A percentile compares a stretch with the other conserved stretches of the same genome.
Conservation (phyloP, 1,140 invertebrate genomes). For the Drosophila kohkoa region DNA sequence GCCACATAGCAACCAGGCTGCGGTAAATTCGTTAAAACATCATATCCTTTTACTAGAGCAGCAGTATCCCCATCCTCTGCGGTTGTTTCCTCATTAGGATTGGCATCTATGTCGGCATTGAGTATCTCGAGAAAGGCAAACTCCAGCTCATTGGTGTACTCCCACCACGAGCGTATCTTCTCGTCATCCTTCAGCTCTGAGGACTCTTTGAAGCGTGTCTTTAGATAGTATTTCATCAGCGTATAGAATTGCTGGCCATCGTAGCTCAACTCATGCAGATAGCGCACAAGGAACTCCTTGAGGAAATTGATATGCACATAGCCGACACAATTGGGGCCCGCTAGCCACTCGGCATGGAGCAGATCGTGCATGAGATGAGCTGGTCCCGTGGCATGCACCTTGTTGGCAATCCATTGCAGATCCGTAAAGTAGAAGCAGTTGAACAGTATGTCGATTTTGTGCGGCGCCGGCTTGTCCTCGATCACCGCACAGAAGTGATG, state of each 20-base stretch:
- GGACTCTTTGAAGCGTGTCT: constrained; percentile 79
- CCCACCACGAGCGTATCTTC: constrained; percentile 72
- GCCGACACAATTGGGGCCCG: constrained; percentile 28
- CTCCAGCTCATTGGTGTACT: constrained; percentile 76
- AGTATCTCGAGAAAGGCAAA: constrained; percentile 80
- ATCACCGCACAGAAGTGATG: constrained; percentile 86
- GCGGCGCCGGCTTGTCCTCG: constrained; percentile 75
- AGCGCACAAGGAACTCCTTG: constrained; percentile 88
- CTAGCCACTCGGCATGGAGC: constrained; percentile 67
- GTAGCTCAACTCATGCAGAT: constrained; percentile 89
- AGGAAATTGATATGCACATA: constrained; percentile 87
- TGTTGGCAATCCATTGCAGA: constrained; percentile 90
- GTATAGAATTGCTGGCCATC: constrained; percentile 91
- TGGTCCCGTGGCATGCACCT: constrained; percentile 89
- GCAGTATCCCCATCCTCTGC: not conserved
- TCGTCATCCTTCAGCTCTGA: constrained; percentile 70
- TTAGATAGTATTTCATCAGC: constrained; percentile 88
- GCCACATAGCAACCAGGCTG: constrained; percentile 88
- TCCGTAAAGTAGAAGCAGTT: constrained; percentile 87
- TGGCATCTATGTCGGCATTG: constrained; percentile 63
- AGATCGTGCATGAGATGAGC: constrained; percentile 76
- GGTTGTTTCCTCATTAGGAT: constrained; percentile 6
- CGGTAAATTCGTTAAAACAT: constrained; percentile 77
- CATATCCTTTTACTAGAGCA: constrained; percentile 59
- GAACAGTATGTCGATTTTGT: constrained; percentile 81